Conservation (phyloP, 2,113 vertebrate genomes). For the Tenrec ecaudatus region DNA sequence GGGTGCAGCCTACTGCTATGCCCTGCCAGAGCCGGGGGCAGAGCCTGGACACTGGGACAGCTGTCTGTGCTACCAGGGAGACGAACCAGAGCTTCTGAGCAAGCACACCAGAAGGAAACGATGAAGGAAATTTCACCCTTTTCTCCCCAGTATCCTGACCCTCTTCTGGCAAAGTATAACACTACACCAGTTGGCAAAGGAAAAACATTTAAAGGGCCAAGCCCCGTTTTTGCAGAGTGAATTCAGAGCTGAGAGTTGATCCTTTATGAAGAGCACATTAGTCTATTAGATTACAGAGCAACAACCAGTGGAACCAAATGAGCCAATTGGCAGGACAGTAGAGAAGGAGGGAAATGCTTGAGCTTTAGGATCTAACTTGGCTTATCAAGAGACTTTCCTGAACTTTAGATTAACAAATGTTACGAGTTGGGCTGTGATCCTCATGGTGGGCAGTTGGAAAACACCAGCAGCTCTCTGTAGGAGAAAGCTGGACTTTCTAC, state of each 20-base stretch:
- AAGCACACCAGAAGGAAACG: not conserved
- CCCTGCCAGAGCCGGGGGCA: not conserved
- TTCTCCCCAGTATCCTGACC: not conserved
- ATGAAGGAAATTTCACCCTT: not conserved
- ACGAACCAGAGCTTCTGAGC: not conserved
- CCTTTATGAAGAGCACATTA: not conserved
- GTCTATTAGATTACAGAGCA: not conserved
- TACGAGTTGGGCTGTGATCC: no score
- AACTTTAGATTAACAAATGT: not conserved
- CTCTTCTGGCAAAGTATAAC: not conserved
- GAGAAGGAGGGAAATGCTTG: conserved; percentile 24
- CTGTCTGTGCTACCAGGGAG: not conserved
- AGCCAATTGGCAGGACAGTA: not conserved
- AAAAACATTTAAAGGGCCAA: not conserved
- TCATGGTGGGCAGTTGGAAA: no score
- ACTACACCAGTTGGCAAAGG: conserved; percentile 5
- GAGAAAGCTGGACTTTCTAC: no score
- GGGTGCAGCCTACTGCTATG: not conserved
- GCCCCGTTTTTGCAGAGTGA: no score
- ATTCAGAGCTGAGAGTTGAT: no score
- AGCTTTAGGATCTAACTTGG: not conserved
- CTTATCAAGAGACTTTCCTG: conserved; percentile 22
- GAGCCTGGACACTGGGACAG: not conserved
- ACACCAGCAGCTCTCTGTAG: no score
- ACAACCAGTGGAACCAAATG: not conserved